These are phyloP conservation scores for Kryphioiulus occultus DNA, from an alignment of 2,888 invertebrate genomes.

Conservation along the genomic window DNA sequence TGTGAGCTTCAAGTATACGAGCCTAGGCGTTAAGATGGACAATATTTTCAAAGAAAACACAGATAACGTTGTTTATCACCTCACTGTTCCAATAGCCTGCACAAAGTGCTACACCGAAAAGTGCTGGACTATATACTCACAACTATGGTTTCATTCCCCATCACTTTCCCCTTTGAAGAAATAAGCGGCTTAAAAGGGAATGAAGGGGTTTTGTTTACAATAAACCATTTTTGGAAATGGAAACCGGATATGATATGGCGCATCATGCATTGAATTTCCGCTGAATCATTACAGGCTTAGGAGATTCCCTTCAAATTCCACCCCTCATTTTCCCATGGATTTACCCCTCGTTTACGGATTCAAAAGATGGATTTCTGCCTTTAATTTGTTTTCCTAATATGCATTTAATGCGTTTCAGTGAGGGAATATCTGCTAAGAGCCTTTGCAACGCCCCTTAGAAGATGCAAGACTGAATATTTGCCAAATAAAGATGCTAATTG, in stretches of 20 bases:
- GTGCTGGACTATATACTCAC: background rate
- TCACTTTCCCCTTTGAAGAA: background rate
- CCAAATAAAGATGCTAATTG: no score
- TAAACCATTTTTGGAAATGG: background rate
- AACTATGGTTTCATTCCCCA: background rate
- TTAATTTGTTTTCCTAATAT: background rate
- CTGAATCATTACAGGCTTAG: conserved; percentile 6
- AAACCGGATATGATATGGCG: background rate
- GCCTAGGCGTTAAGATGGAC: no score
- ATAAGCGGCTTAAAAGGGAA: background rate
- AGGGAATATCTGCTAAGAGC: no score
- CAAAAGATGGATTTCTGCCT: background rate
- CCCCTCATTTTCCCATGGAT: background rate
- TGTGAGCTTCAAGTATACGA: no score
- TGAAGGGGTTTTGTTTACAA: conserved; percentile 13
- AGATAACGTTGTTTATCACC: background rate
- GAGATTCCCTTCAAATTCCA: background rate
- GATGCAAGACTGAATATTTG: no score
- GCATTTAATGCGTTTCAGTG: no score
- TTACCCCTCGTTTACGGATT: background rate
- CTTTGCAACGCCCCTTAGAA: no score
- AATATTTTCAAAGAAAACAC: no score
- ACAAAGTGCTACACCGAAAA: background rate
- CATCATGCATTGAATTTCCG: background rate
- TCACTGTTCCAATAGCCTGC: background rate